A percentile compares a stretch with the other conserved stretches of the same genome.
Conservation (phyloP, 1,140 invertebrate species). For the Zelostemma sp. region DNA sequence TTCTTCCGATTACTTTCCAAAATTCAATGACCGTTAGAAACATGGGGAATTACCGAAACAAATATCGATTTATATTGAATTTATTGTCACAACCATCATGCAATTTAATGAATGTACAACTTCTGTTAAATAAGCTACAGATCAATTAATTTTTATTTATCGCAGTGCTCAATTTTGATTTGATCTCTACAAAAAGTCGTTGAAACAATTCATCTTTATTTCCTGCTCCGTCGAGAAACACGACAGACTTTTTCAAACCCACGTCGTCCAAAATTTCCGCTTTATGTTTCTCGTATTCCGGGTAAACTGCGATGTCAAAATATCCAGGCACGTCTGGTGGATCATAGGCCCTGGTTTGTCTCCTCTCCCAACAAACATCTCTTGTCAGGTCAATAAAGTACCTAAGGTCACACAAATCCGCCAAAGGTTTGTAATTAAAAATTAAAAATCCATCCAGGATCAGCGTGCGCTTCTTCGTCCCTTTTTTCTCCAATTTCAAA, state of each 20-base stretch:
- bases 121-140: no score
- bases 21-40: no score
- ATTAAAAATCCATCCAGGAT: conserved; percentile 84
- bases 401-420: conserved; percentile 77
- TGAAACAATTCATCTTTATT: conserved; percentile 51
- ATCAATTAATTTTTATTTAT: no score
- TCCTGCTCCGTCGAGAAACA: conserved; percentile 59
- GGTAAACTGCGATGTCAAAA: conserved; percentile 85
- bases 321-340: conserved; percentile 85
- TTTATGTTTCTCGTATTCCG: conserved; percentile 73
- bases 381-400: conserved; percentile 80
- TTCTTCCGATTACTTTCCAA: no score
- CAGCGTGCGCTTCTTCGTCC: conserved; percentile 69
- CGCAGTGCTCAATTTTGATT: not conserved
- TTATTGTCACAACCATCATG: no score
- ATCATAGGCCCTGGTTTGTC: conserved; percentile 76
- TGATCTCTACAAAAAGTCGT: conserved; percentile 49
- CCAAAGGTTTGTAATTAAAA: conserved; percentile 77
- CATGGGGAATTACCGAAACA: no score
- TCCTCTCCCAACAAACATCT: conserved; percentile 75
- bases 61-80: no score
- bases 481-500: conserved; percentile 11
- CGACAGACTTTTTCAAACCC: conserved; percentile 48
- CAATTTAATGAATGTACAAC: no score
- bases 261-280: conserved; percentile 51